Conservation (phyloP, 1,140 invertebrate species). For the Conopomorpha cramerella region DNA sequence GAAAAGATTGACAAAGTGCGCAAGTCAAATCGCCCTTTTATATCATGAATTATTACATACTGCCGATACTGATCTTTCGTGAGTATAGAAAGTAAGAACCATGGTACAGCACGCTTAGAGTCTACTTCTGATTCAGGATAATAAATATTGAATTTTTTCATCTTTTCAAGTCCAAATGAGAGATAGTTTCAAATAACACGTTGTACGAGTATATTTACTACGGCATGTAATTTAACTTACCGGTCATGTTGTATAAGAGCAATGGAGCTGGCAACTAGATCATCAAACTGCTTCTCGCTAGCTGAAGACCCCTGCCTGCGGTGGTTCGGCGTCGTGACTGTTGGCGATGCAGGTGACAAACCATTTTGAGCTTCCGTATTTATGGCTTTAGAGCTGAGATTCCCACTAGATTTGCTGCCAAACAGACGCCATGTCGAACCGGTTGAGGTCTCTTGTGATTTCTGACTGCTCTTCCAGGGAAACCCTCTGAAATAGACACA, state of each 20-base stretch:
- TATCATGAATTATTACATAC: too few relatives aligned
- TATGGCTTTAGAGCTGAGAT: constrained; percentile 22
- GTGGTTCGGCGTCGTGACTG: constrained; percentile 45
- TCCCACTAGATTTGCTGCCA: constrained; percentile 38
- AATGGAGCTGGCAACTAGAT: constrained; percentile 65
- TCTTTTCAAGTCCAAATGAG: too few relatives aligned
- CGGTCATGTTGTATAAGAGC: constrained; percentile 66
- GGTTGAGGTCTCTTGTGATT: constrained; percentile 18
- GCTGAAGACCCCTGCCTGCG: constrained; percentile 49
- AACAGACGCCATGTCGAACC: constrained; percentile 33
- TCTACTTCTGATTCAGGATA: too few relatives aligned
- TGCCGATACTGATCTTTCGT: too few relatives aligned
- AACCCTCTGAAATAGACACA: too few relatives aligned
- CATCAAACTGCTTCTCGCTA: constrained; percentile 59
- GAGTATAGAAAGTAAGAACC: too few relatives aligned
- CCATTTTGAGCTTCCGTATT: constrained; percentile 25
- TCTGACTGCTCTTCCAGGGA: constrained; percentile 62
- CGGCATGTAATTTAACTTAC: constrained; percentile 24
- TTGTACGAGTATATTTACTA: too few relatives aligned
- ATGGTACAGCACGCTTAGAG: too few relatives aligned
- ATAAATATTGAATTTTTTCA: too few relatives aligned
- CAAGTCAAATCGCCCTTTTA: too few relatives aligned
- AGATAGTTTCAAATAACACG: too few relatives aligned
- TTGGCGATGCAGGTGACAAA: constrained; percentile 39
- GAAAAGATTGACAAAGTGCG: too few relatives aligned